A percentile compares a stretch with the other conserved stretches of the same genome.
Conservation (phyloP, 2,113 vertebrate species). For the Neomonachus schauinslandi region DNA sequence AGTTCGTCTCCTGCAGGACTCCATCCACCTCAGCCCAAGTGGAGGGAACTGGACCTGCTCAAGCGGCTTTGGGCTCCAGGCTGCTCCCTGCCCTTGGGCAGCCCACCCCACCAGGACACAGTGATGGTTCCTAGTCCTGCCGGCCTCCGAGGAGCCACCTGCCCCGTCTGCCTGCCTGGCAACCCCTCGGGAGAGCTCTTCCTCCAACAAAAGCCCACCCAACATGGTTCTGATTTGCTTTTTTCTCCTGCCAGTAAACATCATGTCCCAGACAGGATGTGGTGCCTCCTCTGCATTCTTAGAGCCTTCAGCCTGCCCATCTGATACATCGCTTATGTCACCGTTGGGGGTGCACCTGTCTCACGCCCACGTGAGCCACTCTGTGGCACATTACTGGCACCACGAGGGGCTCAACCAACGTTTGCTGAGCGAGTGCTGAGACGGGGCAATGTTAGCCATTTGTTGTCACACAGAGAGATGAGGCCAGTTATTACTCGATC, state of each 20-base stretch:
- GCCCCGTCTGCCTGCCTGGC: background rate
- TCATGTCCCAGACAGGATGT: background rate
- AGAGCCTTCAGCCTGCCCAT: background rate
- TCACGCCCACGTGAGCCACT: too few relatives aligned
- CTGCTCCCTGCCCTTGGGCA: background rate
- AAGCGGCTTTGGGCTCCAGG: background rate
- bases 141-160: background rate
- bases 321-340: background rate
- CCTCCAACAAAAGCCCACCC: background rate
- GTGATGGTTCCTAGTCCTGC: background rate
- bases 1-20: fast-evolving
- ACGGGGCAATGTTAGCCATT: background rate
- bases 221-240: background rate
- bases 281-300: background rate
- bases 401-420: fast-evolving
- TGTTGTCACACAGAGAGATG: background rate
- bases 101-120: background rate
- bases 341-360: background rate
- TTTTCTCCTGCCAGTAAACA: background rate
- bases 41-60: background rate
- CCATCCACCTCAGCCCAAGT: background rate
- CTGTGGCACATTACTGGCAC: fast-evolving
- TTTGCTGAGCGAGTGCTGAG: background rate
- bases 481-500: background rate
- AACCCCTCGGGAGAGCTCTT: background rate